Percentiles rank a stretch among this genome's conserved stretches.
phyloP scores from a whole-genome alignment of 2,113 vertebrate genomes.

The Penelope pileata region DNA sequence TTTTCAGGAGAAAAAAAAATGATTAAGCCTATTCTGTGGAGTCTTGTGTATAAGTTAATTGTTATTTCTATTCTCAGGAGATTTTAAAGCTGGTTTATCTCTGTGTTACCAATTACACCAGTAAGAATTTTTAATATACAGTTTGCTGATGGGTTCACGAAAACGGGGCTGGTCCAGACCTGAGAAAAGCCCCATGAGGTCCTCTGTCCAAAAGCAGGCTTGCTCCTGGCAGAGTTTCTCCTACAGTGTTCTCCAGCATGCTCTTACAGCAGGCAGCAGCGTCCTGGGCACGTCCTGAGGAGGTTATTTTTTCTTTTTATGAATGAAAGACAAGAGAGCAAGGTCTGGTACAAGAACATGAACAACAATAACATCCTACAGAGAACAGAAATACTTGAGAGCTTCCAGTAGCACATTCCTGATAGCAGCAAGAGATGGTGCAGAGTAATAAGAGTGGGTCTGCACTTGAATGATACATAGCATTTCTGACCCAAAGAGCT shows the following conservation, averaged over 20 bases:
- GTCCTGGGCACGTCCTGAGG: not conserved
- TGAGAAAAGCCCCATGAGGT: not conserved
- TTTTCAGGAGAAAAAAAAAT: not conserved
- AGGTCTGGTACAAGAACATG: not conserved
- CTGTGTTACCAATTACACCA: not conserved
- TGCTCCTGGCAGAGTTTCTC: constrained; percentile 18
- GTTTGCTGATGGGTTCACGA: constrained; percentile 47
- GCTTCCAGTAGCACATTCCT: not conserved
- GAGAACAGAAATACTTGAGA: not conserved
- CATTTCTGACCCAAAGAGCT: not conserved
- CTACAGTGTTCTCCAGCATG: not conserved
- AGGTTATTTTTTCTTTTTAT: not conserved
- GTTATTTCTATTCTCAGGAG: not conserved
- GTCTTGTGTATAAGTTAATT: not conserved
- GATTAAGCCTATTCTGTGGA: not conserved
- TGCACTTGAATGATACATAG: not conserved
- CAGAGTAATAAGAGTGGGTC: not conserved
- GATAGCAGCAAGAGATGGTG: not conserved
- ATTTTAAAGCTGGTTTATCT: constrained; percentile 21
- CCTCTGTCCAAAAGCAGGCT: constrained; percentile 7
- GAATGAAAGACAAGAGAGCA: not conserved
- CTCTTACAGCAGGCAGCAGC: not conserved
- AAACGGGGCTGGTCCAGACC: constrained; percentile 1
- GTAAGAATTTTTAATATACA: constrained; percentile 33
- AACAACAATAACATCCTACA: not conserved